Evolutionary conservation across 2,888 invertebrate genomes (phyloP), one percentile per base, ranked within the genome.

Genomic region (Latheticus oryzae): DNA sequence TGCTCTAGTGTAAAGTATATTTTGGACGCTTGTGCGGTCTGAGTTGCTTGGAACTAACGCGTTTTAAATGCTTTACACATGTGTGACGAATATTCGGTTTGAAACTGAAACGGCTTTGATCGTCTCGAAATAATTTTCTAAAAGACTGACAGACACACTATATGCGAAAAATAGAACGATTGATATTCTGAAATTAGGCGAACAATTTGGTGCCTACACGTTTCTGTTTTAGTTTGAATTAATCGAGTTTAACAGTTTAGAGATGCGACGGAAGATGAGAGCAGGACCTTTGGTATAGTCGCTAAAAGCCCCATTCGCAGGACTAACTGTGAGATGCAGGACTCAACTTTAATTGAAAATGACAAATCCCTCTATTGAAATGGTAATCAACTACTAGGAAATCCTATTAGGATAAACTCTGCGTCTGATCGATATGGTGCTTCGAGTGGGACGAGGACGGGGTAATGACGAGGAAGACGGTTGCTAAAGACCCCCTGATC

Each of bases 311-410:
- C 68, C 59, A 62, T 67, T 67, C 64, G 68, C 62, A 66, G 67
- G 67, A 66, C 70, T 66, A 68, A 69, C 69, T 73, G 74, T 70
- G 75, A 75, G 76, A 76, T 74, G 73, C 76, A 76, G 76, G 77
- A 79, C 79, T 79, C 79, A 79, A 79, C 79, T 79, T 79, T 79
- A 79, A 79, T 79, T 79, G 79, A 79, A 79, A 79, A 79, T 79
- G 79, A 79, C 79, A 79, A 79, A 79, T 79, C 79, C 79, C 78
- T 78, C 79, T 78, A 79, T 79, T 79, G 78, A 79, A 79, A 79
- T 79, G 79, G 79, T 79, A 79, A 79, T 79, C 79, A 79, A 79
- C 78, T 79, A 79, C 79, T 79, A 79, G 76, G 78, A 77, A 79
- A 79, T 79, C 79, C 79, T 79, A 79, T 79, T 79, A 79, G 79